phyloP scores from a whole-genome alignment of 2,113 vertebrate species.

The Crotalus helleri region DNA sequence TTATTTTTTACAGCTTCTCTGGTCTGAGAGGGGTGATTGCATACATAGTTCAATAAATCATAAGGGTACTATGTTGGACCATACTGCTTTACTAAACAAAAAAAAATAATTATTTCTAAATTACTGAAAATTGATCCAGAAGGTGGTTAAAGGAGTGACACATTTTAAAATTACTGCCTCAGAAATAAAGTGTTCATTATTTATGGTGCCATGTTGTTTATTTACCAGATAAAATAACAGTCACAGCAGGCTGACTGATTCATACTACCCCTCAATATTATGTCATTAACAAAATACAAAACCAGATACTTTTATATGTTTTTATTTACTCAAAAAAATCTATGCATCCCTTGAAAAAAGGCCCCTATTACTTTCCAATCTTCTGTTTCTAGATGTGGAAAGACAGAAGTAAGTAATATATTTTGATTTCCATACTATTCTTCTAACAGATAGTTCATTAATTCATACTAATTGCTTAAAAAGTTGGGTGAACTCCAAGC shows the following conservation, averaged over 20 bases:
- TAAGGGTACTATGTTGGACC: not conserved
- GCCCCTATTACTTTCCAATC: not conserved
- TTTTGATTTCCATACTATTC: not conserved
- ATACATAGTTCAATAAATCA: not conserved
- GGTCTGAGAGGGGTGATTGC: not conserved
- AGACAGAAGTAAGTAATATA: not conserved
- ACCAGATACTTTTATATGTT: not conserved
- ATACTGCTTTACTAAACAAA: not conserved
- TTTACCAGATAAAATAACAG: slow-evolving; percentile 12
- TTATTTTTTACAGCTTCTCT: not conserved
- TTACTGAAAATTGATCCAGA: slow-evolving; percentile 21
- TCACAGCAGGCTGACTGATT: fast-evolving
- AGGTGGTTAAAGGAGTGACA: slow-evolving; percentile 19
- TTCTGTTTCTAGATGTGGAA: not conserved
- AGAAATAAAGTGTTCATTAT: not conserved
- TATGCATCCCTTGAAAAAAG: not conserved
- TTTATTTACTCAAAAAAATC: slow-evolving; percentile 4
- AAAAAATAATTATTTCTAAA: slow-evolving; percentile 25
- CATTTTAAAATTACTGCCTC: slow-evolving; percentile 10
- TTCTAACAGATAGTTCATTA: not conserved
- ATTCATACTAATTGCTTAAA: not conserved
- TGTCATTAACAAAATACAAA: not conserved
- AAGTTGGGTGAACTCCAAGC: not conserved
- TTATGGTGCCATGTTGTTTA: not conserved
- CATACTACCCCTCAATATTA: not conserved